A percentile compares a stretch with the other conserved stretches of the same genome.
These are phyloP conservation scores for Sula dactylatra DNA, from an alignment of 2,113 vertebrate genomes.

Conservation along the genomic window DNA sequence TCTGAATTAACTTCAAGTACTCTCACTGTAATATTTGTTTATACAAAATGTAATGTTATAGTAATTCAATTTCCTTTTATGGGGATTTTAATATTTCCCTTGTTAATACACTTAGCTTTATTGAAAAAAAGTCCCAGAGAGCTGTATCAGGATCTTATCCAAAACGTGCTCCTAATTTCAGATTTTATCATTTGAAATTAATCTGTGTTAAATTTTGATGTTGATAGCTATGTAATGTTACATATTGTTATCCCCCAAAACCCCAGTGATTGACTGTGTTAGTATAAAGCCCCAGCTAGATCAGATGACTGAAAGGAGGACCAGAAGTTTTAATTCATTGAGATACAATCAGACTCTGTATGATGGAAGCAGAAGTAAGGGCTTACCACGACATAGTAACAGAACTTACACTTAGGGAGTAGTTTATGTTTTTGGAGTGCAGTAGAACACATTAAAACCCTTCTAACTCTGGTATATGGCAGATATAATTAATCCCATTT, in stretches of 20 bases:
- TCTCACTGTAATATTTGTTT: constrained; percentile 23
- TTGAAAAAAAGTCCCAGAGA: constrained; percentile 30
- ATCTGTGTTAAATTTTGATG: background rate
- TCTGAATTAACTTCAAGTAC: constrained; percentile 69
- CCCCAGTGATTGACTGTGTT: background rate
- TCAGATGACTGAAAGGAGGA: background rate
- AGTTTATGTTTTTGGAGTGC: background rate
- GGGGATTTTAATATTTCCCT: constrained; percentile 66
- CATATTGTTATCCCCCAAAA: background rate
- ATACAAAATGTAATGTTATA: constrained; percentile 35
- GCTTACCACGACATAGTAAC: background rate
- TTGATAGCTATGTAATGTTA: background rate
- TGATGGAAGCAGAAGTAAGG: background rate
- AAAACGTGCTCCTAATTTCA: constrained; percentile 1
- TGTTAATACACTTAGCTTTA: constrained; percentile 55
- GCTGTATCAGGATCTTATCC: constrained; percentile 7
- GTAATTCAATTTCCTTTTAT: constrained; percentile 57
- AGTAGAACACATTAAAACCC: background rate
- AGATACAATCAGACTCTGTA: background rate
- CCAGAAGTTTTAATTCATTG: background rate
- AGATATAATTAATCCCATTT: background rate
- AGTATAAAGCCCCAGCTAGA: background rate
- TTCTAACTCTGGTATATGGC: background rate
- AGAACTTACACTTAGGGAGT: background rate
- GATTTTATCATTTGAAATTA: constrained; percentile 38